phyloP scores from a whole-genome alignment of 2,797 vertebrate genomes.

The Melanotaenia parkinsoni region DNA sequence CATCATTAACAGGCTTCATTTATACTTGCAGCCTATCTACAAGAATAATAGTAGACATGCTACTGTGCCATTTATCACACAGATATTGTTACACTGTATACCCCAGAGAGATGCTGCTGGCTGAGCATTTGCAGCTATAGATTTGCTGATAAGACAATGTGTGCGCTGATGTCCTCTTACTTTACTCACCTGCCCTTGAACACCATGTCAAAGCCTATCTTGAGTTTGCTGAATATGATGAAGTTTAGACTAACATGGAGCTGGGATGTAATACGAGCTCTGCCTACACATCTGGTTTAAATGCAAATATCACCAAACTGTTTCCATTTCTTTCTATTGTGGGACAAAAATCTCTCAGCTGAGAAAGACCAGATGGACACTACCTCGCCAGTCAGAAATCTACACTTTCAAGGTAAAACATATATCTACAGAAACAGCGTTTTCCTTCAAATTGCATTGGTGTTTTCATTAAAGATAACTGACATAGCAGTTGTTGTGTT shows the following conservation, averaged over 20 bases:
- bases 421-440: constrained; percentile 16
- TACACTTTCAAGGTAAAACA: constrained; percentile 21
- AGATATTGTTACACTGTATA: constrained; percentile 60
- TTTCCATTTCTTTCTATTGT: constrained; percentile 12
- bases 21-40: constrained; percentile 46
- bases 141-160: constrained; percentile 68
- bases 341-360: constrained; percentile 17
- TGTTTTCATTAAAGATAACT: constrained; percentile 18
- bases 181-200: constrained; percentile 60
- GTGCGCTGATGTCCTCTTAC: constrained; percentile 47
- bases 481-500: constrained; percentile 61
- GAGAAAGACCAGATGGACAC: constrained; percentile 1
- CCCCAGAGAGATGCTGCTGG: constrained; percentile 46
- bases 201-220: constrained; percentile 43
- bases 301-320: constrained; percentile 13
- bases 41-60: constrained; percentile 41
- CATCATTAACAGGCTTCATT: constrained; percentile 28
- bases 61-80: constrained; percentile 43
- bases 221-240: constrained; percentile 52
- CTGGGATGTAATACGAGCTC: constrained; percentile 47
- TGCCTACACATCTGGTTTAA: constrained; percentile 25
- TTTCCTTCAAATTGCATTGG: constrained; percentile 32
- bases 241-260: constrained; percentile 42
- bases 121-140: constrained; percentile 54
- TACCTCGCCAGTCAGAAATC: neutral